A percentile compares a stretch with the other conserved stretches of the same genome.
Evolutionary conservation across 2,888 invertebrate species (phyloP).

Genomic region (Clanis bilineata): DNA sequence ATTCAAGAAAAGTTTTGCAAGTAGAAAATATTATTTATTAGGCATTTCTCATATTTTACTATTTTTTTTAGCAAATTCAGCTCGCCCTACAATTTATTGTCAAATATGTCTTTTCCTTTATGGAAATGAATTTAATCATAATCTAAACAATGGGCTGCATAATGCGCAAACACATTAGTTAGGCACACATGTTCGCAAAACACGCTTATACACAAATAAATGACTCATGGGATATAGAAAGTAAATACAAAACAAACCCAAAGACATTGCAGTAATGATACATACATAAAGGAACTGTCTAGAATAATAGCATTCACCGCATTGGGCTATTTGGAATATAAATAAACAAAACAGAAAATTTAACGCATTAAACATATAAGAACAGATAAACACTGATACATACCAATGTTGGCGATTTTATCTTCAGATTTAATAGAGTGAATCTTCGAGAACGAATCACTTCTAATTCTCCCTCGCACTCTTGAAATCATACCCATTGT

Average conservation of each 20-base stretch:
- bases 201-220: constrained; percentile 18
- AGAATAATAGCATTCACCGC: background rate
- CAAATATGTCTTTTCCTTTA: background rate
- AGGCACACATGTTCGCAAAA: constrained; percentile 10
- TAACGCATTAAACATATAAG: background rate
- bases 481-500: constrained; percentile 87
- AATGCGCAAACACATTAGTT: background rate
- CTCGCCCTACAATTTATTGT: no score
- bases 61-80: no score
- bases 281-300: background rate
- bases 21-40: background rate
- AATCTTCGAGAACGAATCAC: constrained; percentile 84
- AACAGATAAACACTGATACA: constrained; percentile 33
- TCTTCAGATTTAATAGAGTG: constrained; percentile 84
- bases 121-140: background rate
- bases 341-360: background rate
- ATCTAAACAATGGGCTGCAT: background rate
- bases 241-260: constrained; percentile 2
- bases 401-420: constrained; percentile 87
- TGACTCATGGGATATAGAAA: constrained; percentile 17
- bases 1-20: background rate
- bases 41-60: background rate
- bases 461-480: constrained; percentile 85
- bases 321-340: no score
- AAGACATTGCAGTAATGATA: background rate